Base-by-base conservation (phyloP, 1,140 invertebrate species). In the Paramacrobiotus metropolitanus region DNA sequence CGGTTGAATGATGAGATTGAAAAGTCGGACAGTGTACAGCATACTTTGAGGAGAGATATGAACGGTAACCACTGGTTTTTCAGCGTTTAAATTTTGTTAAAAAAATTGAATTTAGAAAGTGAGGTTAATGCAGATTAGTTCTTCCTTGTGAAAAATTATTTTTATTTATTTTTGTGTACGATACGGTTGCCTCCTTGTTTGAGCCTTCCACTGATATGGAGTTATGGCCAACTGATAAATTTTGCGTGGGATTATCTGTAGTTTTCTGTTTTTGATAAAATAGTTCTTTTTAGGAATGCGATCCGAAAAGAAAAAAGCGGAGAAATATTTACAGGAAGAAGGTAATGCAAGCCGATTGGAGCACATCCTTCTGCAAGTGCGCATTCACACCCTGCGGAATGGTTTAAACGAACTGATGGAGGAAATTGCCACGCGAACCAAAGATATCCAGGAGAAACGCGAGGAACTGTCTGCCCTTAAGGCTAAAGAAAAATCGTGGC, bases 301-400 rank as follows among this genome's bases (percentile, higher is more conserved):
- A 9, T n/a, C 34, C 34, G 9, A n/a, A 0, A 91, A 86, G 78
- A 81, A 86, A 67, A 84, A 89, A 67, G 89, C 90, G 0, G 76
- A 94, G 0, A 79, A 82, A 59, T 88, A 82, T 70, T 75, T 96
- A 61, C 82, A 81, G 66, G 68, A 80, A 1, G 85, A 90, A 68
- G 95, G 95, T 70, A 75, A 77, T 24, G 75, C 85, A 3, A 77
- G 79, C 4, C 73, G 77, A 29, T 78, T 78, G 2, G 81, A 81
- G 67, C 86, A 86, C 72, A 77, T 78, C 65, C 66, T 84, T 2
- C 78, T 78, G 64, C 85, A 88, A 65, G 9, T 15, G 9, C 34
- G 34, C 34, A 9, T 40, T 9, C 34, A 40, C n/a, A 40, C 9
- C 9, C 9, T n/a, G 9, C 9, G n/a, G 34, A 9, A 40, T 9